Evolutionary conservation across 35 echinoderm and acorn worm species (phyloP).

Genomic region (Apostichopus japonicus): DNA sequence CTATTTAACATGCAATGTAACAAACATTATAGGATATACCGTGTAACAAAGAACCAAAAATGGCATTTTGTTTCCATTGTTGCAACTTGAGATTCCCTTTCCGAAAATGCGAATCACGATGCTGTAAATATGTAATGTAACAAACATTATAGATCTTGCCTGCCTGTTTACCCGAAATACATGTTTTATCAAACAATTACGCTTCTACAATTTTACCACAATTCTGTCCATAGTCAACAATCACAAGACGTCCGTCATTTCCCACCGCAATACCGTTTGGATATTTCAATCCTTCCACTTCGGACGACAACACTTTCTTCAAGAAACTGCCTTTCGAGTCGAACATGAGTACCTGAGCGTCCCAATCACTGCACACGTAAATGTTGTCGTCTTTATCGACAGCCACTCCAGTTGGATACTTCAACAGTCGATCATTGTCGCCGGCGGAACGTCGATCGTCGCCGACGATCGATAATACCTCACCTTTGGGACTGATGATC

Average conservation of each 20-base stretch:
- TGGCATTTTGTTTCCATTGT: no score
- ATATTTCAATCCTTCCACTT: slow-evolving; percentile 87
- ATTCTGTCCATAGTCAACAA: slow-evolving; percentile 94
- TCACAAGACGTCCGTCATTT: slow-evolving; percentile 70
- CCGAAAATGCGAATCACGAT: no score
- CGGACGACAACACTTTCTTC: slow-evolving; percentile 74
- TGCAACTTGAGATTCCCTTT: no score
- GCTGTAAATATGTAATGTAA: no score
- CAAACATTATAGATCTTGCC: no score
- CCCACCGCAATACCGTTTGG: slow-evolving; percentile 86
- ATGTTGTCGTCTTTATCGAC: slow-evolving; percentile 89
- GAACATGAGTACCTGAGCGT: slow-evolving; percentile 88
- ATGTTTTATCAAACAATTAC: neutral
- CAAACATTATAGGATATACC: no score
- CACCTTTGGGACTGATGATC: slow-evolving; percentile 47
- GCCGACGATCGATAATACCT: slow-evolving; percentile 31
- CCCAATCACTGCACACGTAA: slow-evolving; percentile 96
- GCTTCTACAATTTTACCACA: slow-evolving; percentile 85
- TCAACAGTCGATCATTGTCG: slow-evolving; percentile 79
- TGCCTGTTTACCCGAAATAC: no score
- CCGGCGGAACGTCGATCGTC: slow-evolving; percentile 52
- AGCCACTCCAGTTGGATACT: slow-evolving; percentile 87
- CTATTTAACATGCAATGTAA: no score
- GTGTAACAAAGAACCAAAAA: no score
- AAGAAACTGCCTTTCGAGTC: slow-evolving; percentile 77